These are phyloP conservation scores for Acanthiza pusilla DNA, from an alignment of 2,797 vertebrate species.

Conservation along the genomic window DNA sequence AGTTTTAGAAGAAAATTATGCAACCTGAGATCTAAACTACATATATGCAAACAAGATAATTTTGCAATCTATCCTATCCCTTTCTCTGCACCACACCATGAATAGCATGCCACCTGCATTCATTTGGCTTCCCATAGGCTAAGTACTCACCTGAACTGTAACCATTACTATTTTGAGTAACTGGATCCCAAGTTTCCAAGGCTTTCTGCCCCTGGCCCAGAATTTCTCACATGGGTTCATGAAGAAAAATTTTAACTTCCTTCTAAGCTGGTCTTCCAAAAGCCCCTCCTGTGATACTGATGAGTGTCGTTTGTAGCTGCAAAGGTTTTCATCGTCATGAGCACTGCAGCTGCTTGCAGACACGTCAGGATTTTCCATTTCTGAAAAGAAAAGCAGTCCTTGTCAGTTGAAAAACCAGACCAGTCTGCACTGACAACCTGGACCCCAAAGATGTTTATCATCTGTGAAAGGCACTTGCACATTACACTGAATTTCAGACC, in stretches of 20 bases:
- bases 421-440: not conserved
- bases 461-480: not conserved
- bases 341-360: conserved; percentile 38
- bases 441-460: not conserved
- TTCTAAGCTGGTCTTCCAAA: conserved; percentile 84
- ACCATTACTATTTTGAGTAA: conserved; percentile 91
- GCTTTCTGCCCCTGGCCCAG: conserved; percentile 87
- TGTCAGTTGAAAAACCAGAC: not conserved
- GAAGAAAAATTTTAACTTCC: conserved; percentile 93
- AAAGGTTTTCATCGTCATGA: conserved; percentile 31
- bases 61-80: not conserved
- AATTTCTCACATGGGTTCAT: conserved; percentile 98
- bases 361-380: conserved; percentile 71
- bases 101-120: not conserved
- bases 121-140: not conserved
- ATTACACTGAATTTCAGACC: not conserved
- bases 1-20: not conserved
- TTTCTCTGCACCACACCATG: not conserved
- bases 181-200: conserved; percentile 92
- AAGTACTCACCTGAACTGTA: conserved; percentile 84
- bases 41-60: not conserved
- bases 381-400: conserved; percentile 29
- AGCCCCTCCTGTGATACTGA: conserved; percentile 64
- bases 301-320: conserved; percentile 9
- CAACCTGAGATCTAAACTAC: not conserved